Evolutionary conservation across 1,140 invertebrate species (phyloP).

Genomic region (Tribolium madens): DNA sequence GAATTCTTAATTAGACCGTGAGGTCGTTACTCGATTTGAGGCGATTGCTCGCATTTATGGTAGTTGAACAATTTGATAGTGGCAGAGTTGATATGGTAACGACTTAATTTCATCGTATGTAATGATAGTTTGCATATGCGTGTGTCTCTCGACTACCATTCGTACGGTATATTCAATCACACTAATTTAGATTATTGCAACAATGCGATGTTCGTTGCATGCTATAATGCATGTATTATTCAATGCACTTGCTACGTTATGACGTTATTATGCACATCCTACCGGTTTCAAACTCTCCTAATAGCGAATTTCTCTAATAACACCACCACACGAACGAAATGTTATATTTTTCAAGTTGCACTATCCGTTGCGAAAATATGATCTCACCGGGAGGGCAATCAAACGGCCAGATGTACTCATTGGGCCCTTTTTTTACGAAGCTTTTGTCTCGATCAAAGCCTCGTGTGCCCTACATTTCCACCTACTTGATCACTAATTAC

Average conservation of each 20-base stretch:
- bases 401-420: conserved; percentile 61
- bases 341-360: neutral
- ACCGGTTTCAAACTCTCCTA: conserved; percentile 25
- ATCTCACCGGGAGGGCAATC: conserved; percentile 20
- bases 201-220: conserved; percentile 47
- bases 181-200: conserved; percentile 46
- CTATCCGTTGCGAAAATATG: conserved; percentile 1
- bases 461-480: conserved; percentile 63
- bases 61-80: conserved; percentile 20
- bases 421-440: conserved; percentile 58
- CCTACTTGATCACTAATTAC: conserved; percentile 65
- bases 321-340: neutral
- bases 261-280: conserved; percentile 41
- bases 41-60: conserved; percentile 1
- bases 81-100: conserved; percentile 20
- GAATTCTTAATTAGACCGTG: neutral
- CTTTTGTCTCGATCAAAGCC: conserved; percentile 62
- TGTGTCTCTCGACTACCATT: conserved; percentile 14
- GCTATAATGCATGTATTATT: conserved; percentile 45
- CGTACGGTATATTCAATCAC: conserved; percentile 40
- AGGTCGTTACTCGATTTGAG: conserved; percentile 14
- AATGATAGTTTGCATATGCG: conserved; percentile 37
- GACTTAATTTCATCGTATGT: neutral
- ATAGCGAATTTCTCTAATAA: conserved; percentile 26
- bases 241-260: conserved; percentile 41